Evolutionary conservation across 2,888 invertebrate species (phyloP).

Genomic region (Chrysotoxum bicinctum): DNA sequence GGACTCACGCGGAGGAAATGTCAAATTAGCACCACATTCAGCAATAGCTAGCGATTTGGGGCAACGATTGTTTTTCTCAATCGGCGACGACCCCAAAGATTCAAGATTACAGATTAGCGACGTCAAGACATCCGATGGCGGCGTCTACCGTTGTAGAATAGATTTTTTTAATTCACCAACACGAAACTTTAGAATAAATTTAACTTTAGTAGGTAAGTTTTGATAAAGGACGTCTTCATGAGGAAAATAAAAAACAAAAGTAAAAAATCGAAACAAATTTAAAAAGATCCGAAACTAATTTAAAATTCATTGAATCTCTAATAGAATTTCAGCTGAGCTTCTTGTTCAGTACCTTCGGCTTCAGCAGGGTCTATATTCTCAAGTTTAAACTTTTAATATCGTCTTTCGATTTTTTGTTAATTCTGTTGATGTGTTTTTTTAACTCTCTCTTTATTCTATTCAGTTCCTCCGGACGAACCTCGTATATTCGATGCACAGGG

Average conservation of each 20-base stretch:
- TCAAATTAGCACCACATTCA: conserved; percentile 87
- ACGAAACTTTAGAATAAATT: conserved; percentile 91
- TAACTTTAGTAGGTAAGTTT: conserved; percentile 92
- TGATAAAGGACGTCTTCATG: conserved; percentile 24
- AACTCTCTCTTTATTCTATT: conserved; percentile 51
- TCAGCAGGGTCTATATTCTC: conserved; percentile 32
- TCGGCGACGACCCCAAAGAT: conserved; percentile 87
- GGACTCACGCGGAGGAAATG: conserved; percentile 89
- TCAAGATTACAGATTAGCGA: conserved; percentile 89
- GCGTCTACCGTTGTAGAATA: conserved; percentile 92
- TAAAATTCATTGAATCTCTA: conserved; percentile 66
- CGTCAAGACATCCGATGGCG: conserved; percentile 89
- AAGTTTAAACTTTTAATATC: conserved; percentile 68
- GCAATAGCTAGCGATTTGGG: conserved; percentile 91
- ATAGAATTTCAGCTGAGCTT: conserved; percentile 66
- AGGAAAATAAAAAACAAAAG: conserved; percentile 10
- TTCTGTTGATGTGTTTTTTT: conserved; percentile 14
- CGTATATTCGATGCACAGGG: conserved; percentile 92
- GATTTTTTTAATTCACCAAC: conserved; percentile 95
- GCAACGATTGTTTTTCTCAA: conserved; percentile 88
- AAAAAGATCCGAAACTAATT: conserved; percentile 66
- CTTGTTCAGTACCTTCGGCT: conserved; percentile 56
- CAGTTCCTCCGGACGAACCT: conserved; percentile 91
- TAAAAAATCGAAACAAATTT: conserved; percentile 8
- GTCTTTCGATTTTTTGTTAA: conserved; percentile 53